Evolutionary conservation across 2,888 invertebrate genomes (phyloP), one percentile per base, ranked within the genome.

Genomic region (Caenorhabditis sinica): DNA sequence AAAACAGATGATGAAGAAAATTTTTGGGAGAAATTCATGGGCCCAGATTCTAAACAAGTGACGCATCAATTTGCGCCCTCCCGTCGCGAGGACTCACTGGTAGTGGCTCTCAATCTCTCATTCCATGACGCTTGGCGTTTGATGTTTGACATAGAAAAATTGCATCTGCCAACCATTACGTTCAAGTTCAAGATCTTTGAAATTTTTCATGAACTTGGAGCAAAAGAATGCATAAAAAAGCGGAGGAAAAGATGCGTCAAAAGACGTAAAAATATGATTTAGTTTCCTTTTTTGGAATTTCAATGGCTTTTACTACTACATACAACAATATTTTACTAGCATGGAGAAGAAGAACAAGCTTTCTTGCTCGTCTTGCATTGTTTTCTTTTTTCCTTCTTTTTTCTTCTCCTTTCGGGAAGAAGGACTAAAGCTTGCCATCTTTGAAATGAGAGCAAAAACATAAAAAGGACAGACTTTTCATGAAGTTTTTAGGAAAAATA

Each of bases 101-200:
- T 40, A 13, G 40, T n/a, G n/a, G n/a, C 43, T 33, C 56, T 79
- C 72, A 80, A 66, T 80, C 72, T 58, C 65, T 72, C 72, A 68
- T 76, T 60, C 45, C 76, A 80, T 80, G 80, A 79, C 79, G 80
- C 72, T 49, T 72, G 80, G 56, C 72, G 80, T 72, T 80, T 80
- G 80, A 80, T 80, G 72, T 80, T 65, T 71, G 77, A 63, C 51
- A 56, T 68, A 28, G 49, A 51, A 73, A 49, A 28, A 30, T 65
- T 65, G 23, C 65, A 65, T 65, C 65, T 65, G 65, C 17, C 33
- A 36, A 15, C 60, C 28, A 58, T n/a, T 40, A 40, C 11, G 13
- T 40, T 40, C 36, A 36, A 13, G 60, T 60, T 58, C 45, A 56
- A 30, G 40, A 61, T 40, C n/a, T 49, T 20, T 49, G 30, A 36